Evolutionary conservation across 2,797 vertebrate genomes (phyloP), one percentile per base, ranked within the genome.

Genomic region (Pangasius mekongensis): DNA sequence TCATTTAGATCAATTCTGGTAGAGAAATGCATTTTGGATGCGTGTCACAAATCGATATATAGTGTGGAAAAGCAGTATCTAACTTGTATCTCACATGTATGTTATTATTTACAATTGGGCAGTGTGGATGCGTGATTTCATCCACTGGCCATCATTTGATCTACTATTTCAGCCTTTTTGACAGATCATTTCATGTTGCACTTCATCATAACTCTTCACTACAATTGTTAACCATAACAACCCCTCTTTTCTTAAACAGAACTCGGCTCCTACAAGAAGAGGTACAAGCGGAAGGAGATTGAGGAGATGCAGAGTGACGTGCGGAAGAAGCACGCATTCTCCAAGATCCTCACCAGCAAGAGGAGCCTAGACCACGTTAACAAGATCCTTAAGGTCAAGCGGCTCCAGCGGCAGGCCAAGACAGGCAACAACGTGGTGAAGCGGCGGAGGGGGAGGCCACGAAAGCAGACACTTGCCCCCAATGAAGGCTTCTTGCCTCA

Each of bases 401-500:
- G 98, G 94, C 97, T 99, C 94, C 99, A 99, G 96, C 97, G 99
- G 95, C 98, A 99, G 96, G 98, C 99, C 93, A 99, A 99, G 96
- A 99, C 98, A 22, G 99, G 99, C 95, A 99, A 99, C 96, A 99
- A 99, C 91, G 97, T 99, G 74, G 96, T 99, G 91, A 99, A 99
- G 95, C 97, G 98, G 91, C 94, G 97, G 52, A 95, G 98, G 14
- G 99, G 98, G 9, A 96, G 98, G 73, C 98, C 98, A 87, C 95
- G 98, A 84, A 99, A 99, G 92, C 97, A 98, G 91, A 97, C 97
- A 9, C 81, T 95, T 67, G 87, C 36, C 88, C 84, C 86, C 88
- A 83, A 97, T 0, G 97, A 97, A 87, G 97, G 97, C 91, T 96
- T 96, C 94, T 94, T 96, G 95, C 97, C 97, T 93, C 97, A 97